Conservation (phyloP, 1,140 invertebrate genomes). For the Heliothis virescens region DNA sequence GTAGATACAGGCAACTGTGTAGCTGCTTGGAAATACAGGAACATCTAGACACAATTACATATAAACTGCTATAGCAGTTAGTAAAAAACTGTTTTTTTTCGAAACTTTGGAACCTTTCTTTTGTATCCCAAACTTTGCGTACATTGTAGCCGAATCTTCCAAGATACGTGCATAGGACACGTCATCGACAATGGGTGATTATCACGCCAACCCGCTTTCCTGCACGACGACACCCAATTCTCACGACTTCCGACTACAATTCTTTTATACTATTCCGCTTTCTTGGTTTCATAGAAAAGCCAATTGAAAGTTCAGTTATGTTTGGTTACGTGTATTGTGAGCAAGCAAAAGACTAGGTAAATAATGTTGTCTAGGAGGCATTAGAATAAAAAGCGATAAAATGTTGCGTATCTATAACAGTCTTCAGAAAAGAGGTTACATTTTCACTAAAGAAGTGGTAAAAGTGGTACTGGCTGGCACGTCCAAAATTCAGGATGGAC, state of each 20-base stretch:
- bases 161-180: slow-evolving; percentile 3
- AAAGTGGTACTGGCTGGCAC: too few relatives aligned
- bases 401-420: too few relatives aligned
- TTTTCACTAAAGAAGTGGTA: too few relatives aligned
- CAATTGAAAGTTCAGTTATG: slow-evolving; percentile 49
- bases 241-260: slow-evolving; percentile 72
- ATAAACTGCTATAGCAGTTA: not conserved
- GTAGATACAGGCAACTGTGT: not conserved
- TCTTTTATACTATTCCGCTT: slow-evolving; percentile 65
- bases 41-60: not conserved
- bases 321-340: slow-evolving; percentile 40
- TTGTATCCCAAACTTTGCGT: not conserved
- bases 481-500: too few relatives aligned
- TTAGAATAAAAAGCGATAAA: too few relatives aligned
- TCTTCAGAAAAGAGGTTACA: too few relatives aligned
- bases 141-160: slow-evolving; percentile 18
- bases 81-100: not conserved
- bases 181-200: slow-evolving; percentile 60
- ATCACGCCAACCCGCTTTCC: slow-evolving; percentile 70
- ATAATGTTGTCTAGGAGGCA: too few relatives aligned
- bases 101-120: not conserved
- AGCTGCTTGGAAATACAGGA: too few relatives aligned
- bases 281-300: slow-evolving; percentile 63
- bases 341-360: not conserved
- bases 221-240: slow-evolving; percentile 67